Base-by-base conservation (phyloP, 1,140 invertebrate genomes). In the Agrypnia vestita region DNA sequence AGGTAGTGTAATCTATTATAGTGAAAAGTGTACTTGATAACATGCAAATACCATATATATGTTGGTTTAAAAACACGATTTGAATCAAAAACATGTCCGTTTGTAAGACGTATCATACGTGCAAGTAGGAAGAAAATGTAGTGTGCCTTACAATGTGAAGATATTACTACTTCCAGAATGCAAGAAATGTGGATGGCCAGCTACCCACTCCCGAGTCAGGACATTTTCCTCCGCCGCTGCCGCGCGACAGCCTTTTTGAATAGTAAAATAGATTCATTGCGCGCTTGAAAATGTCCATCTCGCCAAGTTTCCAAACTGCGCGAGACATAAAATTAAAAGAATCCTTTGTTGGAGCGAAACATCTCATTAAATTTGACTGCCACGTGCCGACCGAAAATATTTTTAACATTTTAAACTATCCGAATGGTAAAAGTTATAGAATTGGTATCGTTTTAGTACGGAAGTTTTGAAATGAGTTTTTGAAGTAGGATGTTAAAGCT, bases 291-390 rank as follows among this genome's bases (percentile, higher is more conserved):
- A 6, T 21, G 17, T 21, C 55, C 55, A 59, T 21, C 21, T 6
- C 17, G 4, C 51, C 11, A 19, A 64, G 61, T 64, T 43, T 25
- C 25, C 19, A 12, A 35, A 62, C 25, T 25, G 59, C 59, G 25
- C 13, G 59, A 62, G 59, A 11, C 11, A 64, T 64, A 64, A 64
- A 64, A 64, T 64, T 64, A 64, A 44, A 12, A 12, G 19, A 35
- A 35, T 25, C 61, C n/a, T 64, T 64, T 43, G 21, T 43, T 64
- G 3, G 19, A 43, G 61, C 11, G 19, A 64, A 64, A 35, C 35
- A 64, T 35, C n/a, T 43, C 9, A n/a, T 13, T 25, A 64, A 64
- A 64, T 35, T 64, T 35, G 35, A 35, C 61, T 9, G 61, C 21
- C 21, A 64, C 61, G 61, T 64, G 13, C 12, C 13, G 61, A 35